Conservation (phyloP, 2,888 invertebrate species). For the Escarpia spicata region DNA sequence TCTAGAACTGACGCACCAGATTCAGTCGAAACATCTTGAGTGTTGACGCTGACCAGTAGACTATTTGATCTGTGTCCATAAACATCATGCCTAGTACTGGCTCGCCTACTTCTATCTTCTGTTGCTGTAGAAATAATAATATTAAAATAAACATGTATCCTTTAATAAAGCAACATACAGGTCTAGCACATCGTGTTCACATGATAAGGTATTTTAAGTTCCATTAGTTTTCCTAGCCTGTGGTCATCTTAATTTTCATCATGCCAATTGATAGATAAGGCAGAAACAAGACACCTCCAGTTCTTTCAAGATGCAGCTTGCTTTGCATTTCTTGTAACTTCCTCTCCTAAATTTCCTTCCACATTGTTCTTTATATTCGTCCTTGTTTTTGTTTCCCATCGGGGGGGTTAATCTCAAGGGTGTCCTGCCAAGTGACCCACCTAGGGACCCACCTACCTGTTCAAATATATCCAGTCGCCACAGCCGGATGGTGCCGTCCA, state of each 20-base stretch:
- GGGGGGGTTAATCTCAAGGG: too few species aligned
- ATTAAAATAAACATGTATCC: background rate
- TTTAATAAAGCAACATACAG: background rate
- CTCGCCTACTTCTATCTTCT: slow-evolving; percentile 51
- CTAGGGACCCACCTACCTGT: slow-evolving; percentile 44
- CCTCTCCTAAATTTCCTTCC: too few species aligned
- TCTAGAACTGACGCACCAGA: slow-evolving; percentile 45
- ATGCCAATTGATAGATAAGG: too few species aligned
- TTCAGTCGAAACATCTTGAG: slow-evolving; percentile 51
- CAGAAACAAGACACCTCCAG: too few species aligned
- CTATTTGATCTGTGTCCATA: slow-evolving; percentile 48
- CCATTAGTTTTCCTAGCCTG: too few species aligned
- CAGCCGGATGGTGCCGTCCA: slow-evolving; percentile 54
- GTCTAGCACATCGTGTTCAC: background rate
- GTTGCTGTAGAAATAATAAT: slow-evolving; percentile 44
- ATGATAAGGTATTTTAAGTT: background rate
- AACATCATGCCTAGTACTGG: slow-evolving; percentile 48
- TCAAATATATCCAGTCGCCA: slow-evolving; percentile 59
- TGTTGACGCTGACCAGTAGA: slow-evolving; percentile 50
- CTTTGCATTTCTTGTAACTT: too few species aligned
- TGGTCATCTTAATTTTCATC: too few species aligned
- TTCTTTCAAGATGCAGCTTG: too few species aligned
- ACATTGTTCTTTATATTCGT: too few species aligned
- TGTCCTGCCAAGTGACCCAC: too few species aligned
- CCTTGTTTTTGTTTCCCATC: too few species aligned